These are phyloP conservation scores for Pteromalus puparum DNA, from an alignment of 1,140 invertebrate genomes.

Conservation along the genomic window DNA sequence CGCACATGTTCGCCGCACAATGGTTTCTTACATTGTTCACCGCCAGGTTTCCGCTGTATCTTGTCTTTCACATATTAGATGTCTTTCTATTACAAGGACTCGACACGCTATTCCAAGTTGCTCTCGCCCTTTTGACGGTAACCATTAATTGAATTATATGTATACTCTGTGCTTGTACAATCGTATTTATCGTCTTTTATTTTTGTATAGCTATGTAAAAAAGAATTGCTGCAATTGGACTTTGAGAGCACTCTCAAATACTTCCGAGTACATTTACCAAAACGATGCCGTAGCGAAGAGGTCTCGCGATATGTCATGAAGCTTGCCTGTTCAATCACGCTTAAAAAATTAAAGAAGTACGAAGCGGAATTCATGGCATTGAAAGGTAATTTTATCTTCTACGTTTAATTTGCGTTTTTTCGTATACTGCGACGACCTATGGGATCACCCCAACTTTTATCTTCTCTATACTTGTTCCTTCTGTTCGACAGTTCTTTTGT, in stretches of 20 bases:
- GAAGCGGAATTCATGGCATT: constrained; percentile 92
- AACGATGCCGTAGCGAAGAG: constrained; percentile 95
- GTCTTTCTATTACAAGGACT: constrained; percentile 96
- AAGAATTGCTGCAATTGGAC: constrained; percentile 95
- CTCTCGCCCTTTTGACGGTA: constrained; percentile 93
- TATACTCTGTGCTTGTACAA: background rate
- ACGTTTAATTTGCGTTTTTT: constrained; percentile 64
- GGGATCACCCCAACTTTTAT: background rate
- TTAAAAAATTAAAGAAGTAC: constrained; percentile 97
- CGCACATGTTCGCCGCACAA: constrained; percentile 99
- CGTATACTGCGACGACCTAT: background rate
- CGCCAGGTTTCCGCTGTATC: constrained; percentile 96
- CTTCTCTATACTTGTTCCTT: background rate
- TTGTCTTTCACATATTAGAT: constrained; percentile 98
- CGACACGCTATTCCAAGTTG: constrained; percentile 97
- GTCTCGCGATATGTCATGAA: constrained; percentile 92
- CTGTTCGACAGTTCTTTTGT: background rate
- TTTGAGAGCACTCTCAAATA: constrained; percentile 96
- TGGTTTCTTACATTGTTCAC: constrained; percentile 99
- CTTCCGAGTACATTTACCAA: constrained; percentile 96
- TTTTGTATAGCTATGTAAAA: constrained; percentile 83
- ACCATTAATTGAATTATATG: constrained; percentile 56
- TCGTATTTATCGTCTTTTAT: background rate
- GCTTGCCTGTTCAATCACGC: constrained; percentile 91
- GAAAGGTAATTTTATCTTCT: constrained; percentile 82